Conservation (phyloP, 2,888 invertebrate species). For the Melipona bicolor region DNA sequence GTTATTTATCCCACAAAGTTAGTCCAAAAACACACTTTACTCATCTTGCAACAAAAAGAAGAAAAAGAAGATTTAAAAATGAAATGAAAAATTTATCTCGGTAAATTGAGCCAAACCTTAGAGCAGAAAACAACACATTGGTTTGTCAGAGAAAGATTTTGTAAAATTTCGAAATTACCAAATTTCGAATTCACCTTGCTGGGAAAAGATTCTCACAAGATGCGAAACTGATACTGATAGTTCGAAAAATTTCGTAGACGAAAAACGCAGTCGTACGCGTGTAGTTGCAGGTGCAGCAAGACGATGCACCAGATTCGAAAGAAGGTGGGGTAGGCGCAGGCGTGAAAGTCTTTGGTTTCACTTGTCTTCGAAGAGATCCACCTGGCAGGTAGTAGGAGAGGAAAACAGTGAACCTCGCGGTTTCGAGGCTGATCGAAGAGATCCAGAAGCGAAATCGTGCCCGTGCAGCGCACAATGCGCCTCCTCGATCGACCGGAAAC, state of each 20-base stretch:
- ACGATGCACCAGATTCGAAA: conserved; percentile 16
- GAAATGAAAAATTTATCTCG: too few relatives aligned
- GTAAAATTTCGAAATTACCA: too few relatives aligned
- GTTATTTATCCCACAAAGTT: too few relatives aligned
- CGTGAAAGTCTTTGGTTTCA: conserved; percentile 65
- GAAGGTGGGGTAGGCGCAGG: conserved; percentile 47
- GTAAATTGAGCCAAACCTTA: too few relatives aligned
- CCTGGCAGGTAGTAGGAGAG: conserved; percentile 49
- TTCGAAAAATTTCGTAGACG: background rate
- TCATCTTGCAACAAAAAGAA: too few relatives aligned
- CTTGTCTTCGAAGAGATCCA: conserved; percentile 50
- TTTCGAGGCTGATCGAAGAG: conserved; percentile 24
- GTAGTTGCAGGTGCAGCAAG: conserved; percentile 12
- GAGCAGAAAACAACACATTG: too few relatives aligned
- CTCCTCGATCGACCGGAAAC: conserved; percentile 39
- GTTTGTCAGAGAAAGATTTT: too few relatives aligned
- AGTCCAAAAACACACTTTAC: too few relatives aligned
- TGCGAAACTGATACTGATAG: background rate
- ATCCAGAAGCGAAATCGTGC: conserved; percentile 60
- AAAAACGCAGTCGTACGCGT: background rate
- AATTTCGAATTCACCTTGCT: background rate
- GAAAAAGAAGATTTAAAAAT: too few relatives aligned
- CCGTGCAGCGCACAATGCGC: conserved; percentile 53
- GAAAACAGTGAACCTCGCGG: conserved; percentile 31
- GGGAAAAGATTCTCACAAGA: background rate